These are phyloP conservation scores for Gallinago undulata DNA, from an alignment of 2,113 vertebrate genomes.

Conservation along the genomic window DNA sequence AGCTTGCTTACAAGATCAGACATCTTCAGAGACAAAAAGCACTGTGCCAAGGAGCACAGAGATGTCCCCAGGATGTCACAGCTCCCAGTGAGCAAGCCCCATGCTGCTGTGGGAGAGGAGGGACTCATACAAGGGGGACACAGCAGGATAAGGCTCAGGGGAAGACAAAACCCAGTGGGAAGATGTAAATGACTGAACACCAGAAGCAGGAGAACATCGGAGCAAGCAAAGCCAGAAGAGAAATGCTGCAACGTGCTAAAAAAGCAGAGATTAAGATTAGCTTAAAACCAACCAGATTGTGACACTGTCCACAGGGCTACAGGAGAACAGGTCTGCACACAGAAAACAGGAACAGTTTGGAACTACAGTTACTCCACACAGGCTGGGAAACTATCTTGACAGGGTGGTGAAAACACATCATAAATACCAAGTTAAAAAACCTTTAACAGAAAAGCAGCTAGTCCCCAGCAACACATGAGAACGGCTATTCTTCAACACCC, in stretches of 20 bases:
- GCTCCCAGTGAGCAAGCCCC: fast-evolving
- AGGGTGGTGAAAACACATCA: slow-evolving; percentile 4
- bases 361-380: background rate
- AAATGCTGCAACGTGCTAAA: background rate
- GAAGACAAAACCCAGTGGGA: background rate
- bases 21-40: background rate
- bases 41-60: background rate
- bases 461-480: fast-evolving
- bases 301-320: background rate
- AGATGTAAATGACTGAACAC: background rate
- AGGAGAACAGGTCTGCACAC: background rate
- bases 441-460: background rate
- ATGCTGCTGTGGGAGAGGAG: background rate
- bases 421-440: slow-evolving; percentile 22
- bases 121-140: fast-evolving
- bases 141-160: background rate
- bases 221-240: background rate
- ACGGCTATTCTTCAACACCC: background rate
- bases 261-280: background rate
- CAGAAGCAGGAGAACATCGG: background rate
- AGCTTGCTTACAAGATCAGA: background rate
- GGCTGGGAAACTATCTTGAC: slow-evolving; percentile 10
- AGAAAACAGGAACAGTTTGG: background rate
- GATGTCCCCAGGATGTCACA: background rate
- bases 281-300: background rate